Evolutionary conservation across 2,888 invertebrate species (phyloP), one percentile per base, ranked within the genome.

Genomic region (Melieria crassipennis): DNA sequence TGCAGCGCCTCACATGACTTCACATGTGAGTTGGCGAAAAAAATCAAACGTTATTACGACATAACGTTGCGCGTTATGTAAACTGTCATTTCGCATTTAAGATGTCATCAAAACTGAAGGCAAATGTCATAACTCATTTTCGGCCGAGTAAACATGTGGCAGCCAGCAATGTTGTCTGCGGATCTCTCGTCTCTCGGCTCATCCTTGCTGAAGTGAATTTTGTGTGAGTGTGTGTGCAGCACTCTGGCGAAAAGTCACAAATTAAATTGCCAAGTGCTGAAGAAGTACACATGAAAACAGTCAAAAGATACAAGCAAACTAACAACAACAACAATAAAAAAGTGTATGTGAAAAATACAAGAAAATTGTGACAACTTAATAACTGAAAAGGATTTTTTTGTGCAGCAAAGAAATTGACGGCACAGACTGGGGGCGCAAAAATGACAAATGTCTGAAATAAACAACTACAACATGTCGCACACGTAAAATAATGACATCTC

Each of bases 351-450:
- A 43, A 61, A 64, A 61, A 64, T 66, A 58, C 56, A 64, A 69
- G 58, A 60, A 70, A 64, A 72, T 66, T 75, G 67, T 75, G 73
- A 73, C 73, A 73, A 75, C 72, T 72, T 75, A 75, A 75, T 75
- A 75, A 75, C 67, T 67, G 72, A 72, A 73, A 71, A 66, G 67
- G 69, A 75, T 72, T 74, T 72, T 30, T 30, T 58, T 57, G 57
- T 46, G 47, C 3, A 16, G 42, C 60, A 57, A 50, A 63, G 52
- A n/a, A 10, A 13, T 9, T 5, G 13, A 58, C 47, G 6, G 43
- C 4, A 43, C 42, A 7, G 1, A n/a, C 2, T 16, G 45, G 46
- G 16, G 11, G 16, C 7, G 13, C 6, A 57, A 7, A 3, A 46
- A 6, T 48, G 13, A 16, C 5, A 58, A 11, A 43, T 60, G 43